Conservation (phyloP, 1,140 invertebrate genomes). For the Campoletis sonorensis region DNA sequence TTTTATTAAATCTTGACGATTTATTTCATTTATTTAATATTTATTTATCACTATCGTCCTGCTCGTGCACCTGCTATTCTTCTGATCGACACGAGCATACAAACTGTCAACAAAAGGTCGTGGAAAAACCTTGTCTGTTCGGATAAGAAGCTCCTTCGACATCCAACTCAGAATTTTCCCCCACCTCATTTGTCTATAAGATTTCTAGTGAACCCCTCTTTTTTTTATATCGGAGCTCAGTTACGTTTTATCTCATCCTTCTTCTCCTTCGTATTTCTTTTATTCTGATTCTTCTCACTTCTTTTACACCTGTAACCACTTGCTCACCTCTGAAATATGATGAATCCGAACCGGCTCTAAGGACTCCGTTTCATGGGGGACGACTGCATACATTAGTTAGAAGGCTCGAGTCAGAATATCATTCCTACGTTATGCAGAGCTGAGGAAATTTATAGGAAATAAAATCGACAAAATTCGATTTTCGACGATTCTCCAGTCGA, state of each 20-base stretch:
- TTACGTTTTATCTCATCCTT: background rate
- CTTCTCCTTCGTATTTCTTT: background rate
- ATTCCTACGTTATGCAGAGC: too few species aligned
- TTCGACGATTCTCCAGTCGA: too few species aligned
- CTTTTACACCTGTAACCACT: too few species aligned
- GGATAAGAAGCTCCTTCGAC: background rate
- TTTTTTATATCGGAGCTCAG: background rate
- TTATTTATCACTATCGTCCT: background rate
- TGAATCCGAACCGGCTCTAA: too few species aligned
- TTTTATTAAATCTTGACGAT: too few species aligned
- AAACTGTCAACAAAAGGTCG: constrained; percentile 5
- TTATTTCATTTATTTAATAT: too few species aligned
- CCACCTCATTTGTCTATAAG: background rate
- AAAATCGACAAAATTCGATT: too few species aligned
- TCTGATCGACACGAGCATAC: background rate
- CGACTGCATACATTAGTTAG: too few species aligned
- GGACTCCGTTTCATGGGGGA: too few species aligned
- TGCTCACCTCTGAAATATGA: too few species aligned
- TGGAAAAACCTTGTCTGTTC: background rate
- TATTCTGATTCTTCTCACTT: background rate
- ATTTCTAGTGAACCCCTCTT: background rate
- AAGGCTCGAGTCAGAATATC: too few species aligned
- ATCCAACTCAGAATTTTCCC: background rate
- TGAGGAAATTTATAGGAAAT: too few species aligned
- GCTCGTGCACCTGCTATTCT: background rate